A percentile compares a stretch with the other conserved stretches of the same genome.
Evolutionary conservation across 2,888 invertebrate species (phyloP).

Genomic region (Cephus rjabovi): DNA sequence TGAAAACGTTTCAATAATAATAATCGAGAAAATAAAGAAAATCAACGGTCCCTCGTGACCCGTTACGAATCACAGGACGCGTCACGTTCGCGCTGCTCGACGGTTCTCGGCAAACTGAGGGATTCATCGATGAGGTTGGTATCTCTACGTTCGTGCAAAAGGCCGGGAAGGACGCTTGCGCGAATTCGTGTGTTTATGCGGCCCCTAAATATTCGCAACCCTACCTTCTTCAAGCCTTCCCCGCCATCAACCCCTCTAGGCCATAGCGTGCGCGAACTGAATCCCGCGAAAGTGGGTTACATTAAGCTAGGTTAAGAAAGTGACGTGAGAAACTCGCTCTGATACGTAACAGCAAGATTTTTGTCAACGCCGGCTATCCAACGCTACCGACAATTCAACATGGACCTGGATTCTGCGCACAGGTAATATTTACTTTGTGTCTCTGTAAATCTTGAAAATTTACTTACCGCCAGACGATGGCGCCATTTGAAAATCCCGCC

Average conservation of each 20-base stretch:
- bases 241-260: background rate
- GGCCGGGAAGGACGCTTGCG: background rate
- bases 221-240: slow-evolving; percentile 3
- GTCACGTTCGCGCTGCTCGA: background rate
- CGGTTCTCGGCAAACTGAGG: slow-evolving; percentile 2
- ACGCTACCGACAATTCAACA: no score
- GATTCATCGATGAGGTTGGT: background rate
- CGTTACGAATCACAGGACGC: background rate
- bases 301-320: slow-evolving; percentile 31
- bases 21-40: no score
- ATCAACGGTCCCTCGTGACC: no score
- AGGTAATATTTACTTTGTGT: no score
- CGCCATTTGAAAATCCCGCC: no score
- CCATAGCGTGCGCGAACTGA: slow-evolving; percentile 9
- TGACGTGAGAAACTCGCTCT: background rate
- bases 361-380: no score
- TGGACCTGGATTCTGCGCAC: no score
- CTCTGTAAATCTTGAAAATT: no score
- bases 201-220: slow-evolving; percentile 1
- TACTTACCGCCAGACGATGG: no score
- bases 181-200: background rate
- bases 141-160: background rate
- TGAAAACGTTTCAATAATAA: no score
- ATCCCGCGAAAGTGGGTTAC: slow-evolving; percentile 30
- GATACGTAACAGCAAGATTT: no score